A percentile compares a stretch with the other conserved stretches of the same genome.
These are phyloP conservation scores for Anoplius nigerrimus DNA, from an alignment of 2,888 invertebrate genomes.

Conservation along the genomic window DNA sequence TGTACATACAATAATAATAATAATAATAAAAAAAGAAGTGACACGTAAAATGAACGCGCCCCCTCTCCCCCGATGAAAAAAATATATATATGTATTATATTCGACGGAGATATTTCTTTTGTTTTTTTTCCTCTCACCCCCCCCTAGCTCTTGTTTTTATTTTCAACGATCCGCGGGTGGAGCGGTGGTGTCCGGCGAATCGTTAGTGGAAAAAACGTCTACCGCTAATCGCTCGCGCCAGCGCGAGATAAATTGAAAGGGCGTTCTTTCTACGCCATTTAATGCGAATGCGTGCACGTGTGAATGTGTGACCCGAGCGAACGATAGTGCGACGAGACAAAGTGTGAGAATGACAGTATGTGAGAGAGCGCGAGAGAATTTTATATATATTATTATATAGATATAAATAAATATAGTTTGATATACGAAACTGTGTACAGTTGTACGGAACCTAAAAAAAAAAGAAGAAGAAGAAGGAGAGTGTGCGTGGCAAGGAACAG, in stretches of 20 bases:
- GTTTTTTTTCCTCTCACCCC: no score
- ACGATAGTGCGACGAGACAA: slow-evolving; percentile 2
- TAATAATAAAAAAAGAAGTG: no score
- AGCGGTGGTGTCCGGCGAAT: no score
- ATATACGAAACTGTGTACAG: slow-evolving; percentile 46
- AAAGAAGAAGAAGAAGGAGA: background rate
- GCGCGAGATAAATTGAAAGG: background rate
- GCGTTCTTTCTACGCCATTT: background rate
- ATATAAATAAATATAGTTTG: slow-evolving; percentile 46
- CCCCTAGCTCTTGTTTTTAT: no score
- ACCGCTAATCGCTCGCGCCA: no score
- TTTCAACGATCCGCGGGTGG: no score
- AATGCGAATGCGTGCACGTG: slow-evolving; percentile 8
- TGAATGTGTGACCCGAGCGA: background rate
- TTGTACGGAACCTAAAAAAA: slow-evolving; percentile 33
- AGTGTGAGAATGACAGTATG: slow-evolving; percentile 30
- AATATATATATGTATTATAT: no score
- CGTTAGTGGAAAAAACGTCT: no score
- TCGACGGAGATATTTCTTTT: no score
- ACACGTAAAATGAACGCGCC: no score
- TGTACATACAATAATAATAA: background rate
- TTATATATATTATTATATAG: slow-evolving; percentile 44
- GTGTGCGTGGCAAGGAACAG: background rate
- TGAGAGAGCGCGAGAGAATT: slow-evolving; percentile 40
- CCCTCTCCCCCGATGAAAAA: no score